phyloP scores from a whole-genome alignment of 2,888 invertebrate species.

The Cyrtodaria siliqua region DNA sequence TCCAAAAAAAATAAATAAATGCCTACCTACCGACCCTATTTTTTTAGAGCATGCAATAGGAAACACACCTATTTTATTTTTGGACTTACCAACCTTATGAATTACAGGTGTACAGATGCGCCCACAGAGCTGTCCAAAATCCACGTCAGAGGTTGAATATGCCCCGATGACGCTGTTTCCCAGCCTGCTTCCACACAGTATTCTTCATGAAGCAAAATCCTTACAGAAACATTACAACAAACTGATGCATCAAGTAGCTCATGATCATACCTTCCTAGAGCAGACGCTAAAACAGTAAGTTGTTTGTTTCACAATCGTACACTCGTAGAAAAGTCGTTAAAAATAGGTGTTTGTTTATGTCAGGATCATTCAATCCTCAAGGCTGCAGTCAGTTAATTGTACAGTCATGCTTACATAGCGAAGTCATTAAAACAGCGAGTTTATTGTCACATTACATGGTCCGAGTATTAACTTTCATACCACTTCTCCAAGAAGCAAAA shows the following conservation, averaged over 20 bases:
- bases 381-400: too few species aligned
- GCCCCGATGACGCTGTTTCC: constrained; percentile 84
- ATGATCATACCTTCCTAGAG: constrained; percentile 92
- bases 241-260: constrained; percentile 94
- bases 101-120: constrained; percentile 69
- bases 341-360: not conserved
- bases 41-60: too few species aligned
- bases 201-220: constrained; percentile 91
- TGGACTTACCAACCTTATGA: too few species aligned
- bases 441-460: too few species aligned
- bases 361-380: too few species aligned
- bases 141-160: constrained; percentile 59
- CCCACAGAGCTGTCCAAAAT: constrained; percentile 32
- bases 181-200: constrained; percentile 91
- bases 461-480: too few species aligned
- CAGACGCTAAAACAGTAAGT: constrained; percentile 89
- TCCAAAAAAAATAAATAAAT: too few species aligned
- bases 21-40: too few species aligned
- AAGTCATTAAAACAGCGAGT: too few species aligned
- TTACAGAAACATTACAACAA: constrained; percentile 93
- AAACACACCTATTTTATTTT: too few species aligned
- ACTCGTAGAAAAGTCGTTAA: not conserved
- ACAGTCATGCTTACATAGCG: too few species aligned
- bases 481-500: too few species aligned
- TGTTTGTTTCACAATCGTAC: not conserved